Percentiles rank a stretch among this genome's conserved stretches.
phyloP scores from a whole-genome alignment of 2,797 vertebrate species.

The Erpetoichthys calabaricus region DNA sequence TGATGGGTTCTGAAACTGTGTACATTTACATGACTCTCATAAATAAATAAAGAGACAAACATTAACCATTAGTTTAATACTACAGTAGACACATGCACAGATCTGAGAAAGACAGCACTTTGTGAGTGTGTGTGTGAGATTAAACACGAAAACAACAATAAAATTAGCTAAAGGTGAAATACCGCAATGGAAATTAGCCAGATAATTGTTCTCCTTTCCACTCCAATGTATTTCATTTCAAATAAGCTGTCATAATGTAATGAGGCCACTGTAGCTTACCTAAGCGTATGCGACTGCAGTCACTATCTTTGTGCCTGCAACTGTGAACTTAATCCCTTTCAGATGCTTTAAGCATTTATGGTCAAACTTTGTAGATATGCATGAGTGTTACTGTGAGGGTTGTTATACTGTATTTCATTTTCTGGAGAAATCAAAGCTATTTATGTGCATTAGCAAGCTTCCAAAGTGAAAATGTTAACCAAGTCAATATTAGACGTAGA shows the following conservation, averaged over 20 bases:
- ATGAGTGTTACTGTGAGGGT: slow-evolving; percentile 1
- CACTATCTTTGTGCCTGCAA: not conserved
- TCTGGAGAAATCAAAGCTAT: slow-evolving; percentile 5
- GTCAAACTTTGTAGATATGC: slow-evolving; percentile 2
- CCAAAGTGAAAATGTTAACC: too few species aligned
- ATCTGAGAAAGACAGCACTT: not conserved
- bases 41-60: slow-evolving; percentile 33
- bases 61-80: slow-evolving; percentile 18
- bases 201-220: slow-evolving; percentile 3
- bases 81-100: not conserved
- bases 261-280: not conserved
- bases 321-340: slow-evolving; percentile 4
- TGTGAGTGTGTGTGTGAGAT: not conserved
- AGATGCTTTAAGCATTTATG: slow-evolving; percentile 4
- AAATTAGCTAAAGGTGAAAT: not conserved
- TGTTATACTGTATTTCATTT: slow-evolving; percentile 3
- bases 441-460: not conserved
- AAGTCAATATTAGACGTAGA: too few species aligned
- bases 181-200: slow-evolving; percentile 3
- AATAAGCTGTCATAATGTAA: slow-evolving; percentile 1
- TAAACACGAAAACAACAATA: not conserved
- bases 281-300: not conserved
- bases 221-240: slow-evolving; percentile 6
- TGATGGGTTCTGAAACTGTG: slow-evolving; percentile 35
- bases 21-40: slow-evolving; percentile 25